Evolutionary conservation across 2,797 vertebrate genomes (phyloP).

Genomic region (Tokudaia muenninki): DNA sequence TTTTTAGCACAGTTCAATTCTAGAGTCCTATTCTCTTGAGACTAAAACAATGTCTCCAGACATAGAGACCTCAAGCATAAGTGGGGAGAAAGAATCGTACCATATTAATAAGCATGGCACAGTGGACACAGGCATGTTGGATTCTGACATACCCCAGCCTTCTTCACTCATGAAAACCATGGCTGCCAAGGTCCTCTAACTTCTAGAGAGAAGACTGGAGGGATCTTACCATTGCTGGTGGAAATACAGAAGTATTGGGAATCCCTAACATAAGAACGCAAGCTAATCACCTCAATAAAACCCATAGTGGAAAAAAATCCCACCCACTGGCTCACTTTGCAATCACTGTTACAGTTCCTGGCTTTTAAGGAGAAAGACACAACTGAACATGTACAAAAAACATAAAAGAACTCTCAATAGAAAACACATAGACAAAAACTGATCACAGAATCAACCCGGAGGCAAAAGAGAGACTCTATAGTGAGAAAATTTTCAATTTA

Average conservation of each 20-base stretch:
- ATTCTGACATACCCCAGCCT: slow-evolving; percentile 20
- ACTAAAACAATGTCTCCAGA: slow-evolving; percentile 29
- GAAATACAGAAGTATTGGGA: slow-evolving; percentile 1
- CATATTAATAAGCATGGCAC: background rate
- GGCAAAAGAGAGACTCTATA: background rate
- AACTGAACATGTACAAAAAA: slow-evolving; percentile 18
- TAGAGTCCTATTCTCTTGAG: slow-evolving; percentile 5
- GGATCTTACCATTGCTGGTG: slow-evolving; percentile 19
- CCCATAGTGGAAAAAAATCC: background rate
- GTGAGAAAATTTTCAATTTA: slow-evolving; percentile 40
- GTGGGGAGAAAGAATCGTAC: background rate
- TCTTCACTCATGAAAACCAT: background rate
- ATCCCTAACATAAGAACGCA: slow-evolving; percentile 26
- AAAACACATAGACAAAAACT: slow-evolving; percentile 52
- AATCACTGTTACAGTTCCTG: slow-evolving; percentile 21
- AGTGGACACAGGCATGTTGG: background rate
- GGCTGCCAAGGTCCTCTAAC: background rate
- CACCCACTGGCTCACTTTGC: slow-evolving; percentile 36
- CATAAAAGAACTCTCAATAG: slow-evolving; percentile 20
- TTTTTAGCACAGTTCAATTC: slow-evolving; percentile 45
- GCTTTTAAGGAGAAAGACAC: slow-evolving; percentile 22
- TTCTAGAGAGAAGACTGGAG: slow-evolving; percentile 19
- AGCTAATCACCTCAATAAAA: background rate
- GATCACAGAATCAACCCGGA: background rate
- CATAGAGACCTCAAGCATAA: background rate